Conservation (phyloP, 2,797 vertebrate species). For the Mormyrus hasselquistii region DNA sequence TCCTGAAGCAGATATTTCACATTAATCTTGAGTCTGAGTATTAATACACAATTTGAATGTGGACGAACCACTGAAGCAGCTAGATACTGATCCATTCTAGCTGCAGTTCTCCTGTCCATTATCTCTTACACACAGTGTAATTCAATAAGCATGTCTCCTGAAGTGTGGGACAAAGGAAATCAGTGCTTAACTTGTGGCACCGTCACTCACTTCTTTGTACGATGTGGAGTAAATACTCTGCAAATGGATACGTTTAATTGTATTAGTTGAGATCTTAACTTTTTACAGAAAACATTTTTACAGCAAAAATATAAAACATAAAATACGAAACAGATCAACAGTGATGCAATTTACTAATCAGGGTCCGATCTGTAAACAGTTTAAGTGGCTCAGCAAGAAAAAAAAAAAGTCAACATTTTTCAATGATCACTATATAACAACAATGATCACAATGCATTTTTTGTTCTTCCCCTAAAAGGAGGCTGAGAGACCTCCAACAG, state of each 20-base stretch:
- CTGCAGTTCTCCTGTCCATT: neutral
- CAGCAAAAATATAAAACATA: slow-evolving; percentile 6
- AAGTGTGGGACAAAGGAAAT: slow-evolving; percentile 3
- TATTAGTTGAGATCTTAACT: slow-evolving; percentile 6
- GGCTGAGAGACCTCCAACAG: neutral
- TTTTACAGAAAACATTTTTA: slow-evolving; percentile 16
- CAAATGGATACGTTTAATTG: slow-evolving; percentile 7
- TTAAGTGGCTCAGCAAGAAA: slow-evolving; percentile 9
- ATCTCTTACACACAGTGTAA: neutral
- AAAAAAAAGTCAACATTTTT: neutral
- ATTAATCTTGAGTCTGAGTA: neutral
- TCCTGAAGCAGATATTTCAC: neutral
- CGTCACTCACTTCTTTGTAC: neutral
- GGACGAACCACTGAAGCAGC: neutral
- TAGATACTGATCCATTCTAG: neutral
- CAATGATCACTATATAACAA: neutral
- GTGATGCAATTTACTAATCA: neutral
- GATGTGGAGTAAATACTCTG: slow-evolving; percentile 2
- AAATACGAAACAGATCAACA: slow-evolving; percentile 13
- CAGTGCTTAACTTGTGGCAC: neutral
- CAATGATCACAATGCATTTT: neutral
- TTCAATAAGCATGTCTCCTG: neutral
- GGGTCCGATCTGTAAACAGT: slow-evolving; percentile 12
- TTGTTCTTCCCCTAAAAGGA: neutral
- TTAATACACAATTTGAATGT: neutral